Evolutionary conservation across 1,140 invertebrate genomes (phyloP), one percentile per base, ranked within the genome.

Genomic region (Pseudomyrmex concolor): DNA sequence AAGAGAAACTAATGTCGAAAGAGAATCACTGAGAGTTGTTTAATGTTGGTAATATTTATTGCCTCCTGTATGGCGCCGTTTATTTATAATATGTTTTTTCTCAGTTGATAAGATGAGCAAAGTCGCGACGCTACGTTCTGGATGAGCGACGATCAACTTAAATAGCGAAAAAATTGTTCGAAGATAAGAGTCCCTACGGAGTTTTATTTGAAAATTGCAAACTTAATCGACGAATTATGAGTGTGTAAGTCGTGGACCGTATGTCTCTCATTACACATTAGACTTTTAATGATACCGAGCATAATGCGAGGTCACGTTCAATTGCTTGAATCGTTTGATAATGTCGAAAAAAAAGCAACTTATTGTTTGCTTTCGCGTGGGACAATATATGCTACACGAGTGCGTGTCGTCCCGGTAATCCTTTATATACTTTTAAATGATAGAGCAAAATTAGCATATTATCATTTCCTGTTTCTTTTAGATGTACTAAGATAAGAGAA

Each of bases 81-180:
- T 80, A 80, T 80, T 80, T 80, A 71, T 70, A 78, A 68, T 68
- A 70, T 80, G 1, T 68, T 7, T 34, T 34, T 57, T 19, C 55
- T 12, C 51, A 34, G 10, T 70, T 50, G 76, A 80, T 80, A 80
- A 80, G 43, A 80, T 25, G 19, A 17, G 10, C 12, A 12, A 68
- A 17, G 17, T 15, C 34, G 51, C 34, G 63, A 48, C 54, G 54
- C 7, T 5, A 13, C 25, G 34, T 59, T 68, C 7, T 15, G 4
- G 5, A 25, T 19, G 1, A 45, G 34, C 2, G 50, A 5, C 22
- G 54, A 55, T 77, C 8, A n/a, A 70, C 10, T 71, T 59, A 25
- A 70, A 68, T 57, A 70, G 34, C 19, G 2, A 71, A 17, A 63
- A 57, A 71, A 25, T 43, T 60, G 2, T 10, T 19, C 13, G 54